A percentile compares a stretch with the other conserved stretches of the same genome.
Evolutionary conservation across 1,140 invertebrate species (phyloP).

Genomic region (Pseudomyrmex dendroicus): DNA sequence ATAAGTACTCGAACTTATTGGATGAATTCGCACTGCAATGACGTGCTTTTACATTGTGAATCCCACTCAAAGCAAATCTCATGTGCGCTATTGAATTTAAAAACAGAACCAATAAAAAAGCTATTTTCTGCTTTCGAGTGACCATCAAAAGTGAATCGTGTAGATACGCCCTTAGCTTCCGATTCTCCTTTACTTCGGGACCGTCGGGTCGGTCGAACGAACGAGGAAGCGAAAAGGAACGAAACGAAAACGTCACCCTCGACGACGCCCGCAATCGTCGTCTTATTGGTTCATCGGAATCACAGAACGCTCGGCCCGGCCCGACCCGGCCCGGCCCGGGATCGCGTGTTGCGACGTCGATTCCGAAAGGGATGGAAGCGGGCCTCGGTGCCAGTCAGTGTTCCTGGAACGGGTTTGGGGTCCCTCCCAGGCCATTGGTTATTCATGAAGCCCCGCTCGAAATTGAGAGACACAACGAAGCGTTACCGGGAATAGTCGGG

Average conservation of each 20-base stretch:
- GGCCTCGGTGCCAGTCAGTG: slow-evolving; percentile 80
- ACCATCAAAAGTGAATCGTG: slow-evolving; percentile 25
- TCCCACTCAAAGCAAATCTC: neutral
- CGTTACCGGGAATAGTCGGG: slow-evolving; percentile 75
- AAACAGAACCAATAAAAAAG: slow-evolving; percentile 32
- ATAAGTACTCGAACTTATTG: too few relatives aligned
- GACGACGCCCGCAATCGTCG: slow-evolving; percentile 59
- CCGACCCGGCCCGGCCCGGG: slow-evolving; percentile 39
- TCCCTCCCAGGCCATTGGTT: slow-evolving; percentile 80
- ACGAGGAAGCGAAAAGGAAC: slow-evolving; percentile 28
- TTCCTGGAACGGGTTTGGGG: slow-evolving; percentile 79
- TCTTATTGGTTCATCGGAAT: slow-evolving; percentile 71
- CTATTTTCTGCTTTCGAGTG: slow-evolving; percentile 11
- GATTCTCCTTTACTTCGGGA: slow-evolving; percentile 8
- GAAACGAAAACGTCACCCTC: slow-evolving; percentile 50
- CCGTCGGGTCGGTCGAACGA: neutral
- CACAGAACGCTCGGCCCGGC: slow-evolving; percentile 42
- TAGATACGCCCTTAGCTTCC: slow-evolving; percentile 17
- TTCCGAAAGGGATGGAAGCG: slow-evolving; percentile 69
- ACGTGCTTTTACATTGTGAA: neutral
- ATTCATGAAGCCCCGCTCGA: slow-evolving; percentile 81
- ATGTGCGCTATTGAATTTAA: slow-evolving; percentile 14
- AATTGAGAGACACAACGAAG: slow-evolving; percentile 84
- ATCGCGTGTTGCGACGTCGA: slow-evolving; percentile 74
- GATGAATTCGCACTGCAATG: slow-evolving; percentile 6